Percentiles rank a stretch among this genome's conserved stretches.
These are phyloP conservation scores for Pyrocoelia pectoralis DNA, from an alignment of 2,888 invertebrate genomes.

Conservation along the genomic window DNA sequence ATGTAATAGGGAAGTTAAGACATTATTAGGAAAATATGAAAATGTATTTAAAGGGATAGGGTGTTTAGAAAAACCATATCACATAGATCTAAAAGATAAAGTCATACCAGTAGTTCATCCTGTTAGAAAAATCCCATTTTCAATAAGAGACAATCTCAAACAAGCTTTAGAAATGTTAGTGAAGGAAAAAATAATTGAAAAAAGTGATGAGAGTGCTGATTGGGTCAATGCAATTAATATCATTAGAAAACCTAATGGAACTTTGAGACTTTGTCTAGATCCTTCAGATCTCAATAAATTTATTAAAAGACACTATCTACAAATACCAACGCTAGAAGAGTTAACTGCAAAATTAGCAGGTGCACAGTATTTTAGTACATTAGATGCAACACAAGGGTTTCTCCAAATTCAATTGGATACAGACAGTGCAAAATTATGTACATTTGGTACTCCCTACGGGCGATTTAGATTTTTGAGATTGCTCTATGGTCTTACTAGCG, in stretches of 20 bases:
- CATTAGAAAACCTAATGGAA: conserved; percentile 14
- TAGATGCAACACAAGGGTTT: conserved; percentile 19
- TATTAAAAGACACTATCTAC: conserved; percentile 16
- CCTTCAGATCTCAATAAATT: conserved; percentile 17
- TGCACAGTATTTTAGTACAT: conserved; percentile 9
- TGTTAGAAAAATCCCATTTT: conserved; percentile 48
- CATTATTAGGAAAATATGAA: background rate
- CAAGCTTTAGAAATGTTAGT: conserved; percentile 43
- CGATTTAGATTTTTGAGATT: conserved; percentile 17
- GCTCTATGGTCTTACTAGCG: conserved; percentile 15
- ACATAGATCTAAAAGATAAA: conserved; percentile 43
- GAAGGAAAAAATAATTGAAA: conserved; percentile 1
- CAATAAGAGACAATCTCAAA: conserved; percentile 48
- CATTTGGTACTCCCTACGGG: conserved; percentile 15
- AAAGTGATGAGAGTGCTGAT: conserved; percentile 4
- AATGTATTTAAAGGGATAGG: conserved; percentile 40
- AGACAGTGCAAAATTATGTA: conserved; percentile 13
- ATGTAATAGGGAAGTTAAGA: background rate
- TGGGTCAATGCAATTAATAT: conserved; percentile 20
- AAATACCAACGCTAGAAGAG: conserved; percentile 20
- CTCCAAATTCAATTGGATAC: background rate
- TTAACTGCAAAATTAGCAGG: conserved; percentile 12
- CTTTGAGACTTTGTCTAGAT: conserved; percentile 16
- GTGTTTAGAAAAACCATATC: conserved; percentile 40
- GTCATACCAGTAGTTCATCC: conserved; percentile 44